Evolutionary conservation across 1,140 invertebrate genomes (phyloP), one percentile per base, ranked within the genome.

Genomic region (Diorhabda sublineata): DNA sequence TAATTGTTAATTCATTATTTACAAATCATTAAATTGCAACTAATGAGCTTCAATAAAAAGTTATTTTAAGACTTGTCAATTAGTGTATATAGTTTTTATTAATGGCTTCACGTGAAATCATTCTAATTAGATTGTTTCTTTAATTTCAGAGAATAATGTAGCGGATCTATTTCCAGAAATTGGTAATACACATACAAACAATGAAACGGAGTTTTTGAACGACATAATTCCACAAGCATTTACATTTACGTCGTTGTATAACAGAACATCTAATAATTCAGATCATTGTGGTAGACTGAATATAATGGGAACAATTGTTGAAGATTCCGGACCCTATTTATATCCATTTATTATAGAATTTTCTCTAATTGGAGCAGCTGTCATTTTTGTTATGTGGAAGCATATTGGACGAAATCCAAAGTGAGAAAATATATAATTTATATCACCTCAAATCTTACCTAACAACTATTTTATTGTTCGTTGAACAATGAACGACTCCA

Each of bases 331-430:
- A 4, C 95, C 95, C 1, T 98, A 96, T 81, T 84, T 98, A 41
- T 98, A 94, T 83, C 96, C 96, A 1, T 97, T 97, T 81, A 98
- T 98, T 73, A 96, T 98, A 76, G 95, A 98, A 81, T 98, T 98
- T 82, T 96, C 95, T 69, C 83, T 99, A 59, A 98, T 99, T 79
- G 96, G 95, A 26, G 96, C 97, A 42, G 96, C 96, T 62, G 94
- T 99, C 42, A 91, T 98, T 76, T 98, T 97, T 81, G 94, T 98
- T 58, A 98, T 98, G 90, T 98, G 96, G 96, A 92, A 92, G 78
- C 94, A 96, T 81, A 96, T 97, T 81, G 93, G 94, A 52, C 88
- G 91, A 74, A 90, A 93, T 82, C 90, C 91, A 2, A 88, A 87
- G 84, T 88, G 83, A 81, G 64, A 42, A 66, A 26, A 62, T 3